Evolutionary conservation across 2,888 invertebrate genomes (phyloP), one percentile per base, ranked within the genome.

Genomic region (Nipponacmea schrenckii): DNA sequence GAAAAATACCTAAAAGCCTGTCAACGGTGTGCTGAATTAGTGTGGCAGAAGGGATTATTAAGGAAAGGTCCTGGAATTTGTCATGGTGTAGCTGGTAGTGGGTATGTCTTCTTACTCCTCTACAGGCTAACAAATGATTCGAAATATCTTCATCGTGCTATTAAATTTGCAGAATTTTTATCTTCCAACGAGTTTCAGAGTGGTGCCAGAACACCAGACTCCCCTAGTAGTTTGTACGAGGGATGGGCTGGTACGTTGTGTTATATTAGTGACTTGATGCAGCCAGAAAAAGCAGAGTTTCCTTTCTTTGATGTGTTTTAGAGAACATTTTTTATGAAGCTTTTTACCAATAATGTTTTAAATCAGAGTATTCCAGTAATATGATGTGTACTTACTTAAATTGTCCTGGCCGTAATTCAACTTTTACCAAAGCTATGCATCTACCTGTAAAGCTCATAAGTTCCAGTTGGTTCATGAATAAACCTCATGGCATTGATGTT

Each of bases 51-150:
- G 84, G 96, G 96, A 0, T 90, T 96, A 45, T 90, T 96, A 48
- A 92, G 91, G 77, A 96, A 96, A 89, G 96, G 96, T 0, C 95
- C 96, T 12, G 95, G 96, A 0, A 93, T 96, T 74, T 96, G 96
- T 85, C 96, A 97, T 84, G 96, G 96, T 5, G 82, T 88, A 0
- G 85, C 87, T 46, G 87, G 88, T 31, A 86, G 83, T 80, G 87
- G 86, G 69, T 88, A 87, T 69, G 87, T 86, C 17, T 87, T 86
- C 80, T 79, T 88, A 8, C 77, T 95, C 0, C 89, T 96, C 12
- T 93, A 94, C 84, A 91, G 95, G 76, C 89, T 96, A 69, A 95
- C 95, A 15, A 91, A 91, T 12, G 92, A 95, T 77, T 86, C 90
- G 8, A 93, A 92, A 85, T 92, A 95, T 88, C 89, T 94, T n/a